Conservation (phyloP, 2,113 vertebrate genomes). For the Anhinga rufa region DNA sequence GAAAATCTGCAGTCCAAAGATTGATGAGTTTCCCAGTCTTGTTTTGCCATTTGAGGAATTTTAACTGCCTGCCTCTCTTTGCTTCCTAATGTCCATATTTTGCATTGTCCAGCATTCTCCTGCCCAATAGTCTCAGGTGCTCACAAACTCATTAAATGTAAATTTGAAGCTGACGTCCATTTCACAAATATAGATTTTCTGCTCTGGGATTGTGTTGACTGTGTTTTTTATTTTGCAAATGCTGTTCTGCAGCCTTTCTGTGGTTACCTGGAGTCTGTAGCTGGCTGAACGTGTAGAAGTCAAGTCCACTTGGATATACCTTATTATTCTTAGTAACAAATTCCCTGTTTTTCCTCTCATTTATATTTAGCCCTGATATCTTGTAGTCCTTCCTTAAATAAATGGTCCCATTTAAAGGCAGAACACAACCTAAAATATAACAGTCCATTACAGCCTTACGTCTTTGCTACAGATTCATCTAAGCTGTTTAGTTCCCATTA, state of each 20-base stretch:
- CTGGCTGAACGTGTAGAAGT: not conserved
- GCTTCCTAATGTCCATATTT: not conserved
- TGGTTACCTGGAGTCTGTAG: not conserved
- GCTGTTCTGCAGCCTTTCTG: not conserved
- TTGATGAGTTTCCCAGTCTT: not conserved
- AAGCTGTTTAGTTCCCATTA: not conserved
- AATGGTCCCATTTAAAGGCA: conserved; percentile 25
- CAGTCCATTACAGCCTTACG: conserved; percentile 13
- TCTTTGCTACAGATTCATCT: conserved; percentile 35
- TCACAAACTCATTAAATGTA: not conserved
- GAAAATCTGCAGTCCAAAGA: not conserved
- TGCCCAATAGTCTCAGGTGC: not conserved
- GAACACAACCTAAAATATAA: conserved; percentile 24
- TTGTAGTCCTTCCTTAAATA: conserved; percentile 11
- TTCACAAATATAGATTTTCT: not conserved
- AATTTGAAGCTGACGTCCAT: not conserved
- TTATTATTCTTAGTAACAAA: not conserved
- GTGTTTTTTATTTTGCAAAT: not conserved
- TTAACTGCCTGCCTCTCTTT: not conserved
- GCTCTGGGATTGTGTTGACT: not conserved
- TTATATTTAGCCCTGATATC: conserved; percentile 1
- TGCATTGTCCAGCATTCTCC: not conserved
- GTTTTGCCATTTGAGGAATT: not conserved
- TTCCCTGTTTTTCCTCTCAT: not conserved
- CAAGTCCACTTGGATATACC: not conserved